Percentiles rank a stretch among this genome's conserved stretches.
Evolutionary conservation across 2,888 invertebrate species (phyloP).

Genomic region (Brachyptera putata): DNA sequence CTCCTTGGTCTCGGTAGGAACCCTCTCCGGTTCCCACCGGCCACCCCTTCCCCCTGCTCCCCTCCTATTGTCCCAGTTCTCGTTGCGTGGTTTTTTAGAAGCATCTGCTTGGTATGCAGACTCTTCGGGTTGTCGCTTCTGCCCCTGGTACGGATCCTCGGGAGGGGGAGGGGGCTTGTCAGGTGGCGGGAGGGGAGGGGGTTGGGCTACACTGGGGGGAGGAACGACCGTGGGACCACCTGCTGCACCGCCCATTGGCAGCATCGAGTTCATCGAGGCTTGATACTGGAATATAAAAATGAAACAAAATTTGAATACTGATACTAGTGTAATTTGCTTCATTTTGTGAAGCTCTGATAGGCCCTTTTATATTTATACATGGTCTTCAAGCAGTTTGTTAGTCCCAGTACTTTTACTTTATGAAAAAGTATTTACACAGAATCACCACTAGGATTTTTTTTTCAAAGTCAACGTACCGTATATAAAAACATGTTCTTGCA

Average conservation of each 20-base stretch:
- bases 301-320: background rate
- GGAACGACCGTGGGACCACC: slow-evolving; percentile 25
- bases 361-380: no score
- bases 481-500: no score
- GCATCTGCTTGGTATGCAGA: slow-evolving; percentile 14
- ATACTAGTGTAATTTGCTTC: background rate
- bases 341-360: background rate
- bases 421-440: no score
- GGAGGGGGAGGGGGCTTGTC: slow-evolving; percentile 42
- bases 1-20: background rate
- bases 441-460: no score
- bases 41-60: slow-evolving; percentile 24
- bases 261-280: slow-evolving; percentile 48
- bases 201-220: slow-evolving; percentile 39
- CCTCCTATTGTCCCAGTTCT: slow-evolving; percentile 7
- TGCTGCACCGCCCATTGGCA: slow-evolving; percentile 35
- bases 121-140: slow-evolving; percentile 25
- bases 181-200: slow-evolving; percentile 39
- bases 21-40: background rate
- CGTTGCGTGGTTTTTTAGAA: background rate
- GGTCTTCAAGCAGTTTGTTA: no score
- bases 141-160: no score
- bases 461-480: no score
- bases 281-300: slow-evolving; percentile 33
- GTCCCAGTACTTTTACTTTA: no score